These are phyloP conservation scores for Acipenser ruthenus DNA, from an alignment of 2,797 vertebrate species.

Conservation along the genomic window DNA sequence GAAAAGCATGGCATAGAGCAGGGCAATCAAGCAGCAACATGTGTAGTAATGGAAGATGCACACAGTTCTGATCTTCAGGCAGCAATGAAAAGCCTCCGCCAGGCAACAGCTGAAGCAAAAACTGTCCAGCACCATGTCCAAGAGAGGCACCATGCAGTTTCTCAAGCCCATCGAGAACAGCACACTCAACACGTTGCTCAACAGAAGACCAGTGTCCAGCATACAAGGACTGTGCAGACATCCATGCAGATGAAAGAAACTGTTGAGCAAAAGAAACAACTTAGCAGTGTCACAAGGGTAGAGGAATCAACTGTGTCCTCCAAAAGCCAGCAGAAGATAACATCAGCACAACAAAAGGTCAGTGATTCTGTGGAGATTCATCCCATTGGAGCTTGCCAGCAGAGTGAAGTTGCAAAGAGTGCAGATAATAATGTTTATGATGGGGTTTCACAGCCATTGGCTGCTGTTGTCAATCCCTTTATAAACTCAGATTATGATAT, in stretches of 20 bases:
- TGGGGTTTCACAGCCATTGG: constrained; percentile 51
- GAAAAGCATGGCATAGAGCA: constrained; percentile 19
- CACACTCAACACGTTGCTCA: constrained; percentile 19
- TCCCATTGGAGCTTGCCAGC: constrained; percentile 45
- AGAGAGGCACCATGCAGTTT: constrained; percentile 42
- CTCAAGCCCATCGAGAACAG: constrained; percentile 21
- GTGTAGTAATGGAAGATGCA: constrained; percentile 35
- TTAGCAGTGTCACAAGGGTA: constrained; percentile 25
- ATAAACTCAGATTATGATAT: constrained; percentile 58
- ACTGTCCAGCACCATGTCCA: constrained; percentile 56
- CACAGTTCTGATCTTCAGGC: constrained; percentile 56
- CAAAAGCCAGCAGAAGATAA: constrained; percentile 53
- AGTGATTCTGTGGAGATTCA: constrained; percentile 71
- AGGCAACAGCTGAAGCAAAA: constrained; percentile 66
- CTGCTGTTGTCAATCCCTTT: constrained; percentile 50
- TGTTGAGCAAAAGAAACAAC: constrained; percentile 19
- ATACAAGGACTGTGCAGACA: constrained; percentile 22
- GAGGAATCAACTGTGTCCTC: constrained; percentile 39
- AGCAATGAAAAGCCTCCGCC: constrained; percentile 59
- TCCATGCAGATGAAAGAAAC: background rate
- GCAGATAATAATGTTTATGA: constrained; percentile 59
- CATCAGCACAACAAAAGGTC: constrained; percentile 77
- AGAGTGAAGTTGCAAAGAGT: constrained; percentile 43
- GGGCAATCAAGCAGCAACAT: constrained; percentile 30
- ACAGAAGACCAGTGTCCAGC: constrained; percentile 21